phyloP scores from a whole-genome alignment of 2,113 vertebrate genomes.

The Pycnonotus jocosus region DNA sequence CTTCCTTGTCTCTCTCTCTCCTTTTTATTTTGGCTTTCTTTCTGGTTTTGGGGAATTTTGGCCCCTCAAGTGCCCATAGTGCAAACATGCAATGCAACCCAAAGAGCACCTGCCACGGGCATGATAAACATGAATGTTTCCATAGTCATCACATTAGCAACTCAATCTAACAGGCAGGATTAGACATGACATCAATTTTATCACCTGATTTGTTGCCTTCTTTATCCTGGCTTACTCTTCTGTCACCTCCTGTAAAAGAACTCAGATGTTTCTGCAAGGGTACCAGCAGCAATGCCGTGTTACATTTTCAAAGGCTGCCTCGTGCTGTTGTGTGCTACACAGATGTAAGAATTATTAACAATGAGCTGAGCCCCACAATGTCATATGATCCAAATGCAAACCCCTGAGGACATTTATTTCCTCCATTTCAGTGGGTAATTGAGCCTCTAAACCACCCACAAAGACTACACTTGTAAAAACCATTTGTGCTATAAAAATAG shows the following conservation, averaged over 20 bases:
- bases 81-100: background rate
- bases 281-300: background rate
- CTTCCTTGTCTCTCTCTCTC: background rate
- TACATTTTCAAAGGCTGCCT: background rate
- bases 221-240: background rate
- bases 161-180: background rate
- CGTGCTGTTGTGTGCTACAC: background rate
- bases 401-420: conserved; percentile 16
- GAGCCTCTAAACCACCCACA: conserved; percentile 38
- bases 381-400: conserved; percentile 2
- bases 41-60: background rate
- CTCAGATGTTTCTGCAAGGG: background rate
- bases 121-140: background rate
- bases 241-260: background rate
- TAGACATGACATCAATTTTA: background rate
- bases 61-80: background rate
- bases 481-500: background rate
- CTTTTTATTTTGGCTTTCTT: background rate
- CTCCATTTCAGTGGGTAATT: background rate
- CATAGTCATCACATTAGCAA: background rate
- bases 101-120: background rate
- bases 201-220: background rate
- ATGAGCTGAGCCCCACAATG: background rate
- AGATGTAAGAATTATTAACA: conserved; percentile 28
- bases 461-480: conserved; percentile 29